Conservation (phyloP, 2,113 vertebrate species). For the Pachycephala philippinensis region DNA sequence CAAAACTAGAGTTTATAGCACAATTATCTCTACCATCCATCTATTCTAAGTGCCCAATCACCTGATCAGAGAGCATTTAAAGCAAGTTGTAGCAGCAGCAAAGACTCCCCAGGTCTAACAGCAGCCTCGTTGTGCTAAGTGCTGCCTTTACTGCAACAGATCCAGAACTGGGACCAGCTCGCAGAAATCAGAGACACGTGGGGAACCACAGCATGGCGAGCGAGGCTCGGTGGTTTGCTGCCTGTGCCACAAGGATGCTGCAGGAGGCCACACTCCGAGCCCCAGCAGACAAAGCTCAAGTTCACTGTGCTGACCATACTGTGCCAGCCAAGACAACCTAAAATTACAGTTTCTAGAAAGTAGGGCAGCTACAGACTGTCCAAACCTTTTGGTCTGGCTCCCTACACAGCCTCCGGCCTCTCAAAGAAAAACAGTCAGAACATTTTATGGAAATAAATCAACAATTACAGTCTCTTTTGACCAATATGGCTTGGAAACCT, state of each 20-base stretch:
- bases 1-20: background rate
- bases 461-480: background rate
- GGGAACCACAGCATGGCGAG: background rate
- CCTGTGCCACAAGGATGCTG: background rate
- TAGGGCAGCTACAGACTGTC: background rate
- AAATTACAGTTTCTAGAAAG: slow-evolving; percentile 11
- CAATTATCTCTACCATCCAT: background rate
- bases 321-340: background rate
- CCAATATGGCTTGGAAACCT: background rate
- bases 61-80: background rate
- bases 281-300: background rate
- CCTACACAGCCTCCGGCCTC: background rate
- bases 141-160: background rate
- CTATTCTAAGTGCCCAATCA: background rate
- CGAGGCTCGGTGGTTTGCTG: background rate
- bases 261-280: background rate
- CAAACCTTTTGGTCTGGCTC: background rate
- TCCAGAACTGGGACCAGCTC: background rate
- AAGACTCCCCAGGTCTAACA: background rate
- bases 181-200: background rate
- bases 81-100: background rate
- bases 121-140: background rate
- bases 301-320: background rate
- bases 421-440: background rate
- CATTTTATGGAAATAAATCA: background rate